Conservation (phyloP, 2,797 vertebrate species). For the Octomys mimax region DNA sequence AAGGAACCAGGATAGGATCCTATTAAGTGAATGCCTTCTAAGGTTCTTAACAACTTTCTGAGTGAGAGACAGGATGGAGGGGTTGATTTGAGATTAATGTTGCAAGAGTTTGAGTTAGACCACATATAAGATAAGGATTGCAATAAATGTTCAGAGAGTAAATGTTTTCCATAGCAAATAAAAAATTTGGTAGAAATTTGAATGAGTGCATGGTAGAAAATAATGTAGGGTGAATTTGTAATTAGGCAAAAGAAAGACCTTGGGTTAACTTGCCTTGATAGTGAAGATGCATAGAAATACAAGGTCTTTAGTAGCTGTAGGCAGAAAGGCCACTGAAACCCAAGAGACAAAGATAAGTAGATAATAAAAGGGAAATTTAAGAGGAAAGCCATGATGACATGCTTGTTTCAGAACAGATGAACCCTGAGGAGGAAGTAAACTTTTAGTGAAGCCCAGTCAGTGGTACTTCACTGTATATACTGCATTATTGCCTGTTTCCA, state of each 20-base stretch:
- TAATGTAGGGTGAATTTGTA: slow-evolving; percentile 42
- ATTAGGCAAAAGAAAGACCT: slow-evolving; percentile 17
- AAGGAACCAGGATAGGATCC: neutral
- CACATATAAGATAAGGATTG: neutral
- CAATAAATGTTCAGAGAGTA: slow-evolving; percentile 34
- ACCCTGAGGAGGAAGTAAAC: neutral
- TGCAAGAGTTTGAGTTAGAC: neutral
- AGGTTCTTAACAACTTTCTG: slow-evolving; percentile 53
- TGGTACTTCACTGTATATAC: neutral
- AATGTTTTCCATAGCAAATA: slow-evolving; percentile 49
- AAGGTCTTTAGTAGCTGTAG: slow-evolving; percentile 4
- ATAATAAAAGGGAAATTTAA: slow-evolving; percentile 43
- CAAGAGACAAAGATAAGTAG: slow-evolving; percentile 25
- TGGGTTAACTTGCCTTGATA: neutral
- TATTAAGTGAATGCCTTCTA: slow-evolving; percentile 16
- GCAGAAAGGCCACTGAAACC: neutral
- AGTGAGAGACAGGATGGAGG: neutral
- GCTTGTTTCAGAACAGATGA: slow-evolving; percentile 36
- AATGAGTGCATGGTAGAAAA: neutral
- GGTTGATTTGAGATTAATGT: slow-evolving; percentile 5
- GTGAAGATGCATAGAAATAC: neutral
- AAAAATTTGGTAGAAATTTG: slow-evolving; percentile 32
- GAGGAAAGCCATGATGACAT: neutral
- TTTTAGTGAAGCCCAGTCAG: neutral
- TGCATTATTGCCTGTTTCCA: slow-evolving; percentile 33